Conservation (phyloP, 2,113 vertebrate species). For the Bubo bubo region DNA sequence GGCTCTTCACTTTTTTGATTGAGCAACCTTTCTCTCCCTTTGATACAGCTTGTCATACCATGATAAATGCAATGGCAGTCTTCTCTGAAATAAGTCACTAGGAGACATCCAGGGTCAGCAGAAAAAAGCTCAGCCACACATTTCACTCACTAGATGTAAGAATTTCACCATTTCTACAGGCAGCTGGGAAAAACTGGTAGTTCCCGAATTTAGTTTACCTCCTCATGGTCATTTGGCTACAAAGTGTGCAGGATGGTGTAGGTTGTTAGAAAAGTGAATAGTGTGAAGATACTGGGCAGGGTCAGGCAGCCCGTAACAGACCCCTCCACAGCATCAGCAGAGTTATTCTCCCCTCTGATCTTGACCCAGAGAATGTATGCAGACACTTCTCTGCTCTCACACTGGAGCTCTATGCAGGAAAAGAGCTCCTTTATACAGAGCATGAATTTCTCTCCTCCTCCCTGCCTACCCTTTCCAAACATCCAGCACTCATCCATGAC, state of each 20-base stretch:
- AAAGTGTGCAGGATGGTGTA: rapidly evolving
- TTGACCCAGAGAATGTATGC: background rate
- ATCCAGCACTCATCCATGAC: background rate
- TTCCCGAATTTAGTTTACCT: background rate
- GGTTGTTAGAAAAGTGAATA: background rate
- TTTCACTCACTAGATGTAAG: background rate
- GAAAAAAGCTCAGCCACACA: background rate
- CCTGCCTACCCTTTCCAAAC: background rate
- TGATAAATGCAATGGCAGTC: background rate
- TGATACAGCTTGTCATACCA: background rate
- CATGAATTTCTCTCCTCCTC: background rate
- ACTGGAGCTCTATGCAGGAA: background rate
- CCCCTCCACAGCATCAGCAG: background rate
- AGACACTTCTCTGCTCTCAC: background rate
- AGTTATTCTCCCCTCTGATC: background rate
- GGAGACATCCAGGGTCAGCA: background rate
- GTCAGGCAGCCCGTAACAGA: background rate
- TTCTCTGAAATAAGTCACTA: background rate
- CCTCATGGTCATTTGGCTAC: background rate
- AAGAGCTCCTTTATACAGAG: background rate
- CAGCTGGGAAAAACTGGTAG: background rate
- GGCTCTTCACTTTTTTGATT: background rate
- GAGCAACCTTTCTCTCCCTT: background rate
- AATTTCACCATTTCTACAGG: background rate
- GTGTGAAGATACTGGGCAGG: background rate